Evolutionary conservation across 2,113 vertebrate genomes (phyloP).

Genomic region (Psephotus haematonotus): DNA sequence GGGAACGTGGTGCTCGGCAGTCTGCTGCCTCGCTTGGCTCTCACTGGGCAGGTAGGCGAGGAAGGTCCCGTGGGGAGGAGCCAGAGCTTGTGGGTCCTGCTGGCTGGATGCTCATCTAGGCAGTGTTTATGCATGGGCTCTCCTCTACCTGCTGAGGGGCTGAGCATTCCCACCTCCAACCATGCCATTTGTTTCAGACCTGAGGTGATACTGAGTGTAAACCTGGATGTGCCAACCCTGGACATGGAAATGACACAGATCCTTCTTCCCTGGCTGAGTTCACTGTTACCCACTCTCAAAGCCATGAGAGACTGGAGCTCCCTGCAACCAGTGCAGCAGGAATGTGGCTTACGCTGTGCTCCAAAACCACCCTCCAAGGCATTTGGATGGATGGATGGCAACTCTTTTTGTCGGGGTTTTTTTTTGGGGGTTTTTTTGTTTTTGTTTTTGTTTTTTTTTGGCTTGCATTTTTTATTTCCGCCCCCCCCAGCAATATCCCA

Average conservation of each 20-base stretch:
- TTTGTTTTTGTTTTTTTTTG: too few species aligned
- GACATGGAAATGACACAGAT: background rate
- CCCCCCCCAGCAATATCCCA: conserved; percentile 26
- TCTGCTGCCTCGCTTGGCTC: background rate
- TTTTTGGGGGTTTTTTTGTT: too few species aligned
- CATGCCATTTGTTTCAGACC: fast-evolving
- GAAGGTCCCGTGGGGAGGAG: background rate
- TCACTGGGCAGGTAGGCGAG: background rate
- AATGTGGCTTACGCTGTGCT: background rate
- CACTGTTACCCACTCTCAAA: background rate
- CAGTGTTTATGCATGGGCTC: background rate
- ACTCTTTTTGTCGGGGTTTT: background rate
- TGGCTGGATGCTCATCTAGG: background rate
- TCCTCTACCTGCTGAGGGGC: background rate
- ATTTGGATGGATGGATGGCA: background rate
- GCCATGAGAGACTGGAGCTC: background rate
- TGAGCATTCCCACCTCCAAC: background rate
- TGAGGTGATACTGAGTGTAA: background rate
- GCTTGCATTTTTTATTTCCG: background rate
- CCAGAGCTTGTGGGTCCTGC: fast-evolving
- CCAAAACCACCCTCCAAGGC: background rate
- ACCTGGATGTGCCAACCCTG: background rate
- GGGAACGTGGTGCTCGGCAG: background rate
- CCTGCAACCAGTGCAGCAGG: background rate
- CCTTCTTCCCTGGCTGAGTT: background rate